Percentiles rank a stretch among this genome's conserved stretches.
phyloP scores from a whole-genome alignment of 2,113 vertebrate genomes.

The Trichomycterus rosablanca region DNA sequence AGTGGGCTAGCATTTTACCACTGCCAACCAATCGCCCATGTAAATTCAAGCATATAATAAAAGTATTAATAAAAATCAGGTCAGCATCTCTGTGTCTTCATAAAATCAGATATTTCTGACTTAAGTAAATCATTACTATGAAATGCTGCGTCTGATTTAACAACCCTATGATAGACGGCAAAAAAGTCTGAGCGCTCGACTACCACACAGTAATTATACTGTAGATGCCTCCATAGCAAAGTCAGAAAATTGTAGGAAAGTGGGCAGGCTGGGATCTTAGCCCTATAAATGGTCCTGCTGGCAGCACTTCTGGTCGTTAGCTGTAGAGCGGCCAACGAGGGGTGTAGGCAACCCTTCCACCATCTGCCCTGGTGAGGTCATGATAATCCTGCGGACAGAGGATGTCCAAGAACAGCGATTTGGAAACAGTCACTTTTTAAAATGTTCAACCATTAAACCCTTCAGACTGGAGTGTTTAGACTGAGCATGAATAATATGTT shows the following conservation, averaged over 20 bases:
- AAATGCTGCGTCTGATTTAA: too few species aligned
- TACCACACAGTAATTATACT: conserved; percentile 14
- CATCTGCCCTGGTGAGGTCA: conserved; percentile 49
- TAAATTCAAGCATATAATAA: too few species aligned
- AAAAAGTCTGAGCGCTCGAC: neutral
- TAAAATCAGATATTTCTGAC: too few species aligned
- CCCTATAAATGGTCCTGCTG: conserved; percentile 15
- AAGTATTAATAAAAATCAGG: too few species aligned
- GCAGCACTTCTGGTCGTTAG: conserved; percentile 13
- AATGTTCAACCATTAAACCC: neutral
- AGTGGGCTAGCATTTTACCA: too few species aligned
- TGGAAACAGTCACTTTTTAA: neutral
- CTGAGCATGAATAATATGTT: neutral
- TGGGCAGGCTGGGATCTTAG: conserved; percentile 22
- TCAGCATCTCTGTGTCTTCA: too few species aligned
- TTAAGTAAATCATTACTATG: too few species aligned
- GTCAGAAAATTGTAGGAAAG: conserved; percentile 13
- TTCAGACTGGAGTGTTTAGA: neutral
- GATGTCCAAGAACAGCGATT: conserved; percentile 26
- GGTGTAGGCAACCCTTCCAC: conserved; percentile 22
- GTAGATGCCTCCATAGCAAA: conserved; percentile 33
- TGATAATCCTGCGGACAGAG: conserved; percentile 33
- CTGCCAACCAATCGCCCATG: too few species aligned
- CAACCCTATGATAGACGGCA: too few species aligned
- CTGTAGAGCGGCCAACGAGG: conserved; percentile 11